phyloP scores from a whole-genome alignment of 2,113 vertebrate species.

The Istiophorus platypterus region DNA sequence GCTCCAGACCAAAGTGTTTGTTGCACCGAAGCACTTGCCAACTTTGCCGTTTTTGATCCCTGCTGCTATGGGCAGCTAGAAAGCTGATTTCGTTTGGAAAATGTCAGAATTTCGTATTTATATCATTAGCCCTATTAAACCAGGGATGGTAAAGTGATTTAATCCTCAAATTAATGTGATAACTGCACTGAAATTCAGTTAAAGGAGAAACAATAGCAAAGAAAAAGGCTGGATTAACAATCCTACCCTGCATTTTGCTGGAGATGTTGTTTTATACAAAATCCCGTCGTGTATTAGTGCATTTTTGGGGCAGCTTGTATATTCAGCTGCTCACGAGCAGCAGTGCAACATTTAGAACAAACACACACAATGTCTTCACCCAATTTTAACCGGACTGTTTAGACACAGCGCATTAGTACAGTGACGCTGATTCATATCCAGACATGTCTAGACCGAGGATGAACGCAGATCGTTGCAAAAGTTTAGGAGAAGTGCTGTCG shows the following conservation, averaged over 20 bases:
- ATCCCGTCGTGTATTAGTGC: too few relatives aligned
- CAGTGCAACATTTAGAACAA: constrained; percentile 10
- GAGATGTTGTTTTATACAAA: too few relatives aligned
- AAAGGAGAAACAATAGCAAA: too few relatives aligned
- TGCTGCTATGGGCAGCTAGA: background rate
- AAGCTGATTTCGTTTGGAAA: background rate
- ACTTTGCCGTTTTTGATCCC: background rate
- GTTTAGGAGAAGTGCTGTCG: background rate
- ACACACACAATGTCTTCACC: background rate
- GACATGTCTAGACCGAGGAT: background rate
- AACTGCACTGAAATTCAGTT: background rate
- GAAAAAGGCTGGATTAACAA: background rate
- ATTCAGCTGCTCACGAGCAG: background rate
- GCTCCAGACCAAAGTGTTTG: background rate
- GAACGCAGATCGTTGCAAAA: background rate
- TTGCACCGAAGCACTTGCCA: background rate
- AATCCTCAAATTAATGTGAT: background rate
- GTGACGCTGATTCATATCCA: constrained; percentile 8
- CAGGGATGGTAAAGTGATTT: background rate
- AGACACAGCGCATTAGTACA: constrained; percentile 3
- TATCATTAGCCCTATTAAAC: background rate
- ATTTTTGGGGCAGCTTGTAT: constrained; percentile 9
- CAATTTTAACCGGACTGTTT: background rate
- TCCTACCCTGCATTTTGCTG: too few relatives aligned
- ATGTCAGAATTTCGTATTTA: background rate